phyloP scores from a whole-genome alignment of 2,113 vertebrate genomes.

The Siphamia tubifer region DNA sequence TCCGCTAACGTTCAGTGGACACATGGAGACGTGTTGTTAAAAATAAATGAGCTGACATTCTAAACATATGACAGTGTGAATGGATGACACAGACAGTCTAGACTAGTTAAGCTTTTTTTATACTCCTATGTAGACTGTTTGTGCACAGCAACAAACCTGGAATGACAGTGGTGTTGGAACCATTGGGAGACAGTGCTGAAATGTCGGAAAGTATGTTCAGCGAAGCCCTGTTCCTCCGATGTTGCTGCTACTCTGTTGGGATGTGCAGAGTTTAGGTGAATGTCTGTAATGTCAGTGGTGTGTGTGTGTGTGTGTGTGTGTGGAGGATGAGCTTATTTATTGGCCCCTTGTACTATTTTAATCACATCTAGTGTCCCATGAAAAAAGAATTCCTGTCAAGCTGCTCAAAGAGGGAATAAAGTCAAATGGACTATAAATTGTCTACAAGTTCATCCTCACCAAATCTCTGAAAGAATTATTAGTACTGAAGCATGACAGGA shows the following conservation, averaged over 20 bases:
- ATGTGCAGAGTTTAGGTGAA: not conserved
- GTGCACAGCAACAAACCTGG: not conserved
- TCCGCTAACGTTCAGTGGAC: not conserved
- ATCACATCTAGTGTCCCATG: constrained; percentile 18
- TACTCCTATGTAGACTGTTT: not conserved
- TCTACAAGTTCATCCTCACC: constrained; percentile 1
- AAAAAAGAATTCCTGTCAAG: constrained; percentile 47
- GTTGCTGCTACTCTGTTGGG: constrained; percentile 11
- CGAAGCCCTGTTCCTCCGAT: not conserved
- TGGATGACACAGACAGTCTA: not conserved
- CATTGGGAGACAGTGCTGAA: not conserved
- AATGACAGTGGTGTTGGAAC: constrained; percentile 11
- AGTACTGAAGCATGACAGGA: not conserved
- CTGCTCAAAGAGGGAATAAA: constrained; percentile 33
- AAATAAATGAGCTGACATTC: not conserved
- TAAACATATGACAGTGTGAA: not conserved
- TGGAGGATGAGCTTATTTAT: constrained; percentile 47
- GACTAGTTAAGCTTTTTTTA: not conserved
- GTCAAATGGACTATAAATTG: constrained; percentile 31
- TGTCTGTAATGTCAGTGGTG: not conserved
- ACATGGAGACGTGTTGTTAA: too few species aligned
- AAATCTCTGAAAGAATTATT: not conserved
- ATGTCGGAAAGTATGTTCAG: not conserved
- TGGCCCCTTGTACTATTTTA: constrained; percentile 25
- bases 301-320: not conserved